These are phyloP conservation scores for Phyllotreta cruciferae DNA, from an alignment of 2,888 invertebrate species.

Conservation along the genomic window DNA sequence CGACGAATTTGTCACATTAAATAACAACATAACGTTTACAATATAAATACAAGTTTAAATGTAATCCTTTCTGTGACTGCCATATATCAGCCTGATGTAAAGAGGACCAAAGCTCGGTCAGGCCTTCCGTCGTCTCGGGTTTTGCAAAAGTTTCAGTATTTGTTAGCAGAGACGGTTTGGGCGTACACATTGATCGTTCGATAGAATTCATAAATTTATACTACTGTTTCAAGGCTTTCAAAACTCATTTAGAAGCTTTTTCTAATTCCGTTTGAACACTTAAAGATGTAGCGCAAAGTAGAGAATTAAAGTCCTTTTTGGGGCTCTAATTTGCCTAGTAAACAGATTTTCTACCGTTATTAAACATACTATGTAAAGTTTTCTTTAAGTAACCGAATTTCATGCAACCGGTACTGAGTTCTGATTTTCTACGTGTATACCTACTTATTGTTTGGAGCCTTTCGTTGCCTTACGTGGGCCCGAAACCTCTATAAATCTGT, in stretches of 20 bases:
- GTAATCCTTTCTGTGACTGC: conserved; percentile 42
- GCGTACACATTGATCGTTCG: no score
- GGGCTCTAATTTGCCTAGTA: no score
- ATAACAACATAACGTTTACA: conserved; percentile 32
- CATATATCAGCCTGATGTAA: conserved; percentile 40
- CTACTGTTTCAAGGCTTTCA: no score
- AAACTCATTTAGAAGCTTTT: no score
- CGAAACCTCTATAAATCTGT: conserved; percentile 46
- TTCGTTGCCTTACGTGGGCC: conserved; percentile 15
- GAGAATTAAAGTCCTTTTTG: no score
- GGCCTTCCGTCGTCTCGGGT: conserved; percentile 36
- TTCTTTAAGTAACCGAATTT: neutral
- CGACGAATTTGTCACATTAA: conserved; percentile 18
- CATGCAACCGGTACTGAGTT: conserved; percentile 14
- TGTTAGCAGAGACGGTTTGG: neutral
- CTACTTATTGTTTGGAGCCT: conserved; percentile 28
- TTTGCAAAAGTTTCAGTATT: conserved; percentile 28
- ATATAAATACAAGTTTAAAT: conserved; percentile 43
- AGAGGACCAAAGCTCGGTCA: conserved; percentile 35
- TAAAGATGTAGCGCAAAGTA: no score
- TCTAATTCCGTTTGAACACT: no score
- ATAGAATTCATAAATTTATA: no score
- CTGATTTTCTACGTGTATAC: conserved; percentile 27
- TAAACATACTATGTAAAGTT: no score
- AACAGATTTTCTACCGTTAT: no score